phyloP scores from a whole-genome alignment of 2,797 vertebrate species.

The Salarias fasciatus region DNA sequence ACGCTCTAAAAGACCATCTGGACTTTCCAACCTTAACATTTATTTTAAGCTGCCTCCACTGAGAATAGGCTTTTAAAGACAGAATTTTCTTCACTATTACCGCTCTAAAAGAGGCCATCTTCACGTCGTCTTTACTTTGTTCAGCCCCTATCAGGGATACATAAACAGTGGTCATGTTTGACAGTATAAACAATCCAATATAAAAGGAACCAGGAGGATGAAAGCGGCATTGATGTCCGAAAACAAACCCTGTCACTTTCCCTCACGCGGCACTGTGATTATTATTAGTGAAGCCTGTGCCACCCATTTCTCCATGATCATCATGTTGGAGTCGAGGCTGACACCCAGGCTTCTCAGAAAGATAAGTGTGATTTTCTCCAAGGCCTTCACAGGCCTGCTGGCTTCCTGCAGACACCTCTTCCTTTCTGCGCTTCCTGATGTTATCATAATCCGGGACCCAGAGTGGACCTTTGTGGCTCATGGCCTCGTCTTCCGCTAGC shows the following conservation, averaged over 20 bases:
- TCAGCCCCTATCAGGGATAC: conserved; percentile 37
- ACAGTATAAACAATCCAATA: neutral
- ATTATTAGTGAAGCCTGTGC: conserved; percentile 36
- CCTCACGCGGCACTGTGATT: conserved; percentile 28
- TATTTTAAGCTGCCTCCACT: conserved; percentile 86
- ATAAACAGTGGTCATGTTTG: conserved; percentile 23
- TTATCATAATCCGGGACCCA: conserved; percentile 88
- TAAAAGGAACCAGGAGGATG: neutral
- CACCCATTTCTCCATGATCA: conserved; percentile 43
- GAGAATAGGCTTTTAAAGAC: conserved; percentile 75
- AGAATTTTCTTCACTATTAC: conserved; percentile 43
- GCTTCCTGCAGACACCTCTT: conserved; percentile 89
- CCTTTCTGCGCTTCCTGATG: conserved; percentile 90
- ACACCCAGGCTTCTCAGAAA: conserved; percentile 67
- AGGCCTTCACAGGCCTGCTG: conserved; percentile 73
- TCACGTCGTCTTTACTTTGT: conserved; percentile 34
- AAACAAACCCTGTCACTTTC: conserved; percentile 1
- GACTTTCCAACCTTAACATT: conserved; percentile 94
- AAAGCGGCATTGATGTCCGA: neutral
- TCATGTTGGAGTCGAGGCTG: conserved; percentile 45
- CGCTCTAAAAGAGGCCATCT: conserved; percentile 31
- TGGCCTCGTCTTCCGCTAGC: conserved; percentile 88
- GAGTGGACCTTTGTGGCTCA: conserved; percentile 91
- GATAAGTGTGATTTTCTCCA: conserved; percentile 74
- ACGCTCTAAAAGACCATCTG: conserved; percentile 95